phyloP scores from a whole-genome alignment of 2,888 invertebrate genomes.

The Branchellion lobata region DNA sequence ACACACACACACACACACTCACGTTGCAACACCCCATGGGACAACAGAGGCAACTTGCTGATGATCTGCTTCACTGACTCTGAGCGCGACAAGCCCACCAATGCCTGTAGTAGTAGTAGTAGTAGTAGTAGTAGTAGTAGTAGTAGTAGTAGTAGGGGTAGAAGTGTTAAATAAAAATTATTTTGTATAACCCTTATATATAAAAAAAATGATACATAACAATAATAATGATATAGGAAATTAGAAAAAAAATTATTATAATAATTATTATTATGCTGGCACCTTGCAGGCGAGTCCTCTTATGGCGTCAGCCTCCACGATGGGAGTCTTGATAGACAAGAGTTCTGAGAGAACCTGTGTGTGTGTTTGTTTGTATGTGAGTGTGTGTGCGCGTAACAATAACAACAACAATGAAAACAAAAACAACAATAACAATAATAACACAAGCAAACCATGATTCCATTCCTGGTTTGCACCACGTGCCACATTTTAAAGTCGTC shows the following conservation, averaged over 20 bases:
- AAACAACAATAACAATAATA: not conserved
- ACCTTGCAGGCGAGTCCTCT: conserved; percentile 81
- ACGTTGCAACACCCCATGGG: conserved; percentile 84
- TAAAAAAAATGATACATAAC: not conserved
- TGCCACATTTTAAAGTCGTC: conserved; percentile 94
- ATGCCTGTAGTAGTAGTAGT: conserved; percentile 45
- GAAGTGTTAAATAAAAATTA: not conserved
- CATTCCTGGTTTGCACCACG: conserved; percentile 87
- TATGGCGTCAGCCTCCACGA: conserved; percentile 93
- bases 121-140: not conserved
- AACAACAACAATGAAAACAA: no score
- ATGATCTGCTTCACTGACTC: conserved; percentile 89
- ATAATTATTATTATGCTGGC: no score
- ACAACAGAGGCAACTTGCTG: conserved; percentile 86
- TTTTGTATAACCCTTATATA: not conserved
- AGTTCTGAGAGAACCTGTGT: conserved; percentile 77
- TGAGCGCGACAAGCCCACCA: conserved; percentile 80
- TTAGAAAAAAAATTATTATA: no score
- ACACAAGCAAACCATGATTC: conserved; percentile 76
- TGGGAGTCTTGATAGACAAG: conserved; percentile 87
- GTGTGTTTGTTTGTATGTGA: not conserved
- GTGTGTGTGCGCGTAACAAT: no score
- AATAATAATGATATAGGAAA: no score
- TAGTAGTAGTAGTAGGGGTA: not conserved
- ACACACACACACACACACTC: conserved; percentile 55